Evolutionary conservation across 2,888 invertebrate genomes (phyloP), one percentile per base, ranked within the genome.

Genomic region (Brenthis daphne): DNA sequence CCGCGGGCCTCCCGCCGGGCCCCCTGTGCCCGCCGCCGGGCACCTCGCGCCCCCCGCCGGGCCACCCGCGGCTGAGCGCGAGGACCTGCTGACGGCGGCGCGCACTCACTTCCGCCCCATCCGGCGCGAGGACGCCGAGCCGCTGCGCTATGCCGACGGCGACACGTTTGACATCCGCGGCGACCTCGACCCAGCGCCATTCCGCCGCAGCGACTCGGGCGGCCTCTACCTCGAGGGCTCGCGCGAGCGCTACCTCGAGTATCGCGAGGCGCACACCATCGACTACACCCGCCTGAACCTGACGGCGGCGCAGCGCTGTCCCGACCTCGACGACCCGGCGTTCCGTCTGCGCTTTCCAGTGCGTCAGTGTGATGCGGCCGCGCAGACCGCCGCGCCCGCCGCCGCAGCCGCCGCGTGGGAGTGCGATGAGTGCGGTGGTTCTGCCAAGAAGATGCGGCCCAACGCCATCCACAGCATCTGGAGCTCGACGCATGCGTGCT

Each of bases 91-190:
- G 72, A 96, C 96, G 20, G 96, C 97, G 8, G 94, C 95, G 74
- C 95, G 95, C 74, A 97, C 97, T 69, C 97, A 98, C 89, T 97
- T 98, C 90, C 94, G 95, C 75, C 97, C 97, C 16, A 97, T 97
- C 77, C 94, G 94, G 77, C 94, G 94, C 77, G 93, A 94, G 74
- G 85, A 85, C 54, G 84, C 85, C 63, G 86, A 84, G 71, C 72
- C 69, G 67, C 71, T 84, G 81, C 86, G 86, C 64, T 94, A 94
- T 84, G 94, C 93, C 47, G 96, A 96, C 86, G 96, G 96, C 63
- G 95, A 95, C 77, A 95, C 95, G 16, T 96, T 96, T 87, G 93
- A 95, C 75, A 95, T 96, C 76, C 87, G 91, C 77, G 93, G 92
- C 78, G 94, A 93, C 76, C 88, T 95, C 77, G 96, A 96, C 80